phyloP scores from a whole-genome alignment of 2,888 invertebrate genomes.

The Lycocerus yunnanus region DNA sequence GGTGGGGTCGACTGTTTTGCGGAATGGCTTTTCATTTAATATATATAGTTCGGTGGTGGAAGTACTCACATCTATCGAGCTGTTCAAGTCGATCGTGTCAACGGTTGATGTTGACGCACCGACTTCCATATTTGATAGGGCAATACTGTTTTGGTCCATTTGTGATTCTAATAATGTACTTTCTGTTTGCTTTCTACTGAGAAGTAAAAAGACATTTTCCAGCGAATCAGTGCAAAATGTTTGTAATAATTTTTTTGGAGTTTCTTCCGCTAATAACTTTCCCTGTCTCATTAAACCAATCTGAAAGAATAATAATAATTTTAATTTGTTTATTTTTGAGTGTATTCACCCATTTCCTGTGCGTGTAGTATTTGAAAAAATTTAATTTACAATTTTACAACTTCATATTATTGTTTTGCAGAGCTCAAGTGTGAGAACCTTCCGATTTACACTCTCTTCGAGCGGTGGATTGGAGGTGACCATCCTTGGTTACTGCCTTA shows the following conservation, averaged over 20 bases:
- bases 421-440: not conserved
- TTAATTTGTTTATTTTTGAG: not conserved
- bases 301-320: constrained; percentile 58
- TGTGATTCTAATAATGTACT: constrained; percentile 40
- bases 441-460: not conserved
- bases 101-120: not conserved
- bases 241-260: constrained; percentile 73
- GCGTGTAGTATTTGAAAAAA: not conserved
- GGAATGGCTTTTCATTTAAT: not conserved
- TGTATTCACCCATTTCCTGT: not conserved
- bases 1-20: no score
- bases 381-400: not conserved
- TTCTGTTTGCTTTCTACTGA: constrained; percentile 69
- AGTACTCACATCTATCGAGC: constrained; percentile 33
- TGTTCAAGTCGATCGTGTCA: constrained; percentile 11
- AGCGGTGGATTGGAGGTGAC: not conserved
- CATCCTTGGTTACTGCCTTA: not conserved
- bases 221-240: constrained; percentile 73
- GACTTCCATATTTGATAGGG: not conserved
- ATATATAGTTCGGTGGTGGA: not conserved
- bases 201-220: constrained; percentile 85
- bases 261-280: constrained; percentile 81
- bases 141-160: constrained; percentile 13
- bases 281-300: constrained; percentile 91
- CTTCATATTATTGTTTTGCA: not conserved